Evolutionary conservation across 2,113 vertebrate genomes (phyloP).

Genomic region (Cephalopterus ornatus): DNA sequence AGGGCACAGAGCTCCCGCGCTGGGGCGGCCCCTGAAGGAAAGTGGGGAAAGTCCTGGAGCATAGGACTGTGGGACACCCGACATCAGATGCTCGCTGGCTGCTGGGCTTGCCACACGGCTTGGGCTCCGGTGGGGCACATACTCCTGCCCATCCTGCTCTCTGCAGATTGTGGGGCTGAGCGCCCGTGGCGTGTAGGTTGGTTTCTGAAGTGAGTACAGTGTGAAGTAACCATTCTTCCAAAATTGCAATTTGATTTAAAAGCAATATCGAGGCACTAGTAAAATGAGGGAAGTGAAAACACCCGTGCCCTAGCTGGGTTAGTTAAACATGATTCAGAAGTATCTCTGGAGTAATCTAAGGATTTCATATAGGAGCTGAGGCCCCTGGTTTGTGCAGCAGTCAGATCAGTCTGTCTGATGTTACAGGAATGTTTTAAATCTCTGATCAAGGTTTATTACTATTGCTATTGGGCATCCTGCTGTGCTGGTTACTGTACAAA

Average conservation of each 20-base stretch:
- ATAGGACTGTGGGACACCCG: not conserved
- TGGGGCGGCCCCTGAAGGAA: not conserved
- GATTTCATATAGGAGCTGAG: not conserved
- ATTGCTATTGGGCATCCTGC: not conserved
- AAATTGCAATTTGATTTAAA: not conserved
- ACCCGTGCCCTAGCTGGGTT: not conserved
- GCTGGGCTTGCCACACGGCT: not conserved
- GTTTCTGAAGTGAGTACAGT: rapidly evolving
- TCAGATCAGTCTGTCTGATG: not conserved
- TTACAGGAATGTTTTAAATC: slow-evolving; percentile 5
- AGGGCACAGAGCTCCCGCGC: not conserved
- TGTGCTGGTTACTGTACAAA: slow-evolving; percentile 14
- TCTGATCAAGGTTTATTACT: slow-evolving; percentile 21
- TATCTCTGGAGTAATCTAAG: not conserved
- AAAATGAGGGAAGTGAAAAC: not conserved
- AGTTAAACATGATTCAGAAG: not conserved
- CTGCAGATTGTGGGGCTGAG: not conserved
- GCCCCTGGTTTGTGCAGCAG: not conserved
- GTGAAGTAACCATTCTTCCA: not conserved
- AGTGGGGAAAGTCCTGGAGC: not conserved
- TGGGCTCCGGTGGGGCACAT: rapidly evolving
- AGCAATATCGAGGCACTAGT: not conserved
- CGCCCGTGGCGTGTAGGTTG: rapidly evolving
- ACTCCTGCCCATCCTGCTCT: not conserved
- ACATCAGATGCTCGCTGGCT: not conserved